Base-by-base conservation (phyloP, 2,113 vertebrate genomes). In the Prunella himalayana region DNA sequence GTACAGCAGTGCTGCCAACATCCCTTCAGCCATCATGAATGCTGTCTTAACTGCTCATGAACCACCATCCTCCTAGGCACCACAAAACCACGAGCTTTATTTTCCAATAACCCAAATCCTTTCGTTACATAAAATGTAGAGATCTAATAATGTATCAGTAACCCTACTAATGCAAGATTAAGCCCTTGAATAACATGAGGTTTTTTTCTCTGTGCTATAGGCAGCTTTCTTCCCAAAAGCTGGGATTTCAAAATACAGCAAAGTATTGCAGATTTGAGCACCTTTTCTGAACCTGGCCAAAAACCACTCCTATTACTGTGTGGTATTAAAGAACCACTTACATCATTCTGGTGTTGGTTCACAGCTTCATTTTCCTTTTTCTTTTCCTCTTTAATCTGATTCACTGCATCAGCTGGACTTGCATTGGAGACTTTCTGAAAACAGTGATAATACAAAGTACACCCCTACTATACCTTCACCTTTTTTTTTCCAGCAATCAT, bases 321-420 rank as follows among this genome's bases (percentile, higher is more conserved):
- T 13, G 15, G 28, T n/a, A 72, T 25, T 71, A 70, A 85, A 37
- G 7, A 59, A 41, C 16, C 15, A 85, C 93, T 94, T 92, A 99
- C 99, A 97, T 98, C 94, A 28, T 86, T 94, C 17, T 14, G 18
- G 20, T 81, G 71, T 28, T 17, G 90, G 10, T 66, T 85, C 45
- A 66, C 90, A 85, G 57, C 68, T 83, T 86, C 79, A 9, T 49
- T 88, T 92, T 94, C 98, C 6, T 94, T 90, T 68, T 94, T 96
- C 68, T 97, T 93, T 49, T 98, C 95, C 71, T 97, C 95, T 96
- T 97, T 97, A 63, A 95, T 92, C 51, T 79, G 88, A 54, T 57
- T 71, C 72, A 50, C 89, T 7, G 20, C 33, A 51, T 24, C 78
- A 60, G 15, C 0, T 60, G 75, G 76, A 54, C 70, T 92, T 47